Evolutionary conservation across 92 coral and sea anemone genomes (phyloP), one percentile per base, ranked within the genome.

Genomic region (Epizoanthus rinbou): DNA sequence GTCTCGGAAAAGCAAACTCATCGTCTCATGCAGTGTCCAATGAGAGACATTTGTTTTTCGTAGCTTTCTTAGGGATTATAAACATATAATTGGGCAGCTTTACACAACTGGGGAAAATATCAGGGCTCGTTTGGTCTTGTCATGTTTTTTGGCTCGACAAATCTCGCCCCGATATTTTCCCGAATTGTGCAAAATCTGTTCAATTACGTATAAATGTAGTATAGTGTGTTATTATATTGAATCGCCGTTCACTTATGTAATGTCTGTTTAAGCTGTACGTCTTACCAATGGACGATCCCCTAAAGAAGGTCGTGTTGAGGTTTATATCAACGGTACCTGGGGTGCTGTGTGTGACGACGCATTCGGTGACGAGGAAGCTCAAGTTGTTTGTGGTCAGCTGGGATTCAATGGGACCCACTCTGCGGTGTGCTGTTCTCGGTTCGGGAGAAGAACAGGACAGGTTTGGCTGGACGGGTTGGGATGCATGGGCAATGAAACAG

Each of bases 291-390:
- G 70, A 22, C 21, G 22, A 10, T n/a, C 10, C 9, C 22, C 82
- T 13, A 43, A 19, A 35, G 82, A 76, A 60, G 82, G 82, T 9
- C 82, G 82, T 35, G 37, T 76, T 0, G 82, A 76, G 24, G 82
- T 76, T 8, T 35, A 58, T 19, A 59, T 76, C 54, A 59, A n/a
- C 11, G 82, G 69, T 18, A 5, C 28, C 3, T 76, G 82, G 82
- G 82, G 82, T 5, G 41, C 28, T 5, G 52, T 76, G 11, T 76
- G 82, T 14, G 62, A 21, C 19, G 19, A 17, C 1, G 64, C 16
- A 5, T 76, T 76, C 31, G 18, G 24, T 17, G 41, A 10, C 9
- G 21, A 59, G 15, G 82, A 76, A 15, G 69, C 69, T 35, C 59
- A 52, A 35, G 82, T 76, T 0, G 28, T 76, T 1, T 76, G 82